A percentile compares a stretch with the other conserved stretches of the same genome.
These are phyloP conservation scores for Oscheius sp. DNA, from an alignment of 2,888 invertebrate species.

Conservation along the genomic window DNA sequence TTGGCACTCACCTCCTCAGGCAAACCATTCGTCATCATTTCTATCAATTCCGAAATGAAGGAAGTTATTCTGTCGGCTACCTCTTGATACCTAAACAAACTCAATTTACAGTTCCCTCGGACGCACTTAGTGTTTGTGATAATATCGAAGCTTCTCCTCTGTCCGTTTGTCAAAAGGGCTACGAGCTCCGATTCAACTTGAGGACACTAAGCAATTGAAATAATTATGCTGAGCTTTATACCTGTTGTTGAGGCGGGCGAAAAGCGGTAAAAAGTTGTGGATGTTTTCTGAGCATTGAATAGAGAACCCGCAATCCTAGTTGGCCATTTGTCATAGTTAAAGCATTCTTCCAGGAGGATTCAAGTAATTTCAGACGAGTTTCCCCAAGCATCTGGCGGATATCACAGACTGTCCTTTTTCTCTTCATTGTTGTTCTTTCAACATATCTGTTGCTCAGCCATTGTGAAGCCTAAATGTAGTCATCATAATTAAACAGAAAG, in stretches of 20 bases:
- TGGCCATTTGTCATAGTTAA: conserved; percentile 58
- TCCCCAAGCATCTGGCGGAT: conserved; percentile 50
- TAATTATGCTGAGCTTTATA: background rate
- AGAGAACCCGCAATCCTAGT: conserved; percentile 60
- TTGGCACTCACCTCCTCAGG: conserved; percentile 51
- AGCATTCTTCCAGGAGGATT: conserved; percentile 56
- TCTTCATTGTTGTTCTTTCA: conserved; percentile 58
- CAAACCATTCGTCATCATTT: conserved; percentile 50
- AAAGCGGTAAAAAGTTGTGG: conserved; percentile 55
- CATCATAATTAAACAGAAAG: background rate
- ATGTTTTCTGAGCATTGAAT: conserved; percentile 61
- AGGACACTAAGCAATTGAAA: background rate
- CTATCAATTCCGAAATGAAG: conserved; percentile 59
- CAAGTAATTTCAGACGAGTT: conserved; percentile 43
- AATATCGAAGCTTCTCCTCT: conserved; percentile 49
- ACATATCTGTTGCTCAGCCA: conserved; percentile 58
- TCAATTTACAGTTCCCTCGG: background rate
- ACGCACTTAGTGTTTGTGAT: conserved; percentile 44
- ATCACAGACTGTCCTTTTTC: conserved; percentile 63
- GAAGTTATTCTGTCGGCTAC: conserved; percentile 59
- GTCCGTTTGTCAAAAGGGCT: conserved; percentile 40
- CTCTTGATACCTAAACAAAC: conserved; percentile 43
- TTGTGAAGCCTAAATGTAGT: conserved; percentile 43
- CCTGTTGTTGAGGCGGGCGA: conserved; percentile 27
- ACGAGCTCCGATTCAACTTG: conserved; percentile 42